Percentiles rank a stretch among this genome's conserved stretches.
These are phyloP conservation scores for Neuroterus valhalla DNA, from an alignment of 1,140 invertebrate genomes.

Conservation along the genomic window DNA sequence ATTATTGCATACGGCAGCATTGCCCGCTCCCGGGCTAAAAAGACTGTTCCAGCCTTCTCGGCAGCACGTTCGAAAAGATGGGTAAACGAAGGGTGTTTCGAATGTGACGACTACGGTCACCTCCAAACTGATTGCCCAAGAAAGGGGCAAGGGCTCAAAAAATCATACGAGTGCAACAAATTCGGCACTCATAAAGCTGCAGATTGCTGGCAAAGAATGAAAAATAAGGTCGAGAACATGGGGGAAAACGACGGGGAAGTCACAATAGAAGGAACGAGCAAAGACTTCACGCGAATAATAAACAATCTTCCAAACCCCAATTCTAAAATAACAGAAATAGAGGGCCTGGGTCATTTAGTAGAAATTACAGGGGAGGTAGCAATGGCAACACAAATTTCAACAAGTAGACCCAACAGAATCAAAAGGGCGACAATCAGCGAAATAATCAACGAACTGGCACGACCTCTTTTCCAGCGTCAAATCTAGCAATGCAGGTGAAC, in stretches of 20 bases:
- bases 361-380: no score
- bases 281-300: background rate
- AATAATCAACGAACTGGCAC: no score
- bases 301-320: background rate
- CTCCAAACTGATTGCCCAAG: constrained; percentile 11
- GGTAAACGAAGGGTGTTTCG: background rate
- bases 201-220: background rate
- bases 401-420: no score
- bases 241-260: background rate
- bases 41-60: no score
- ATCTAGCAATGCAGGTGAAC: no score
- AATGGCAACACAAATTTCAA: no score
- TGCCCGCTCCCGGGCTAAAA: no score
- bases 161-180: constrained; percentile 36
- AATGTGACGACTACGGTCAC: constrained; percentile 29
- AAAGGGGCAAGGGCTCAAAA: constrained; percentile 21
- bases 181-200: constrained; percentile 19
- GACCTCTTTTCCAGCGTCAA: no score
- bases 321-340: no score
- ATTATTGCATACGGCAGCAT: no score
- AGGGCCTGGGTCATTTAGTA: no score
- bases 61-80: background rate
- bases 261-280: background rate
- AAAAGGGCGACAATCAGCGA: no score
- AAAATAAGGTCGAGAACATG: background rate